These are phyloP conservation scores for Diaprepes abbreviatus DNA, from an alignment of 2,888 invertebrate genomes.

Conservation along the genomic window DNA sequence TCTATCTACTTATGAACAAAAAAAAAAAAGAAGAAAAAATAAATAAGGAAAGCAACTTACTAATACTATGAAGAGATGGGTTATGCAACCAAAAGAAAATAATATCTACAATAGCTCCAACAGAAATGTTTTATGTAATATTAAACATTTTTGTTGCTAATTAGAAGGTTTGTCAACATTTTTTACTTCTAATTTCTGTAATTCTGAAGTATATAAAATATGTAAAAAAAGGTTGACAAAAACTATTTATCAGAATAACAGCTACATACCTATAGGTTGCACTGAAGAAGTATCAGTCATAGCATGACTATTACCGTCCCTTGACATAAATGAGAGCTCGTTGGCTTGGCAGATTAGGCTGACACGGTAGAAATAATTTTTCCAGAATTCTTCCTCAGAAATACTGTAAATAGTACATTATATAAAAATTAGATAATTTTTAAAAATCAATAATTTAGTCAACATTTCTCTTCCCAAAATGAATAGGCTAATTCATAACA, in stretches of 20 bases:
- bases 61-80: slow-evolving; percentile 19
- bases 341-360: slow-evolving; percentile 98
- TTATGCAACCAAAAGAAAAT: slow-evolving; percentile 13
- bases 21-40: slow-evolving; percentile 53
- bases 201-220: too few relatives aligned
- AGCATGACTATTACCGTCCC: slow-evolving; percentile 64
- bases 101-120: not conserved
- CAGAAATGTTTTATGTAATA: not conserved
- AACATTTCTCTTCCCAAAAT: too few relatives aligned
- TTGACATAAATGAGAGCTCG: slow-evolving; percentile 72
- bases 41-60: slow-evolving; percentile 6
- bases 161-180: too few relatives aligned
- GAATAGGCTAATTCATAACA: too few relatives aligned
- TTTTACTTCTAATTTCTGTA: not conserved
- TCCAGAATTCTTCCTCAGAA: slow-evolving; percentile 98
- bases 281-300: slow-evolving; percentile 52
- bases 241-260: not conserved
- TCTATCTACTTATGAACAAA: slow-evolving; percentile 58
- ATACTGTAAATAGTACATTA: slow-evolving; percentile 74
- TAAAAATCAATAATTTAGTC: too few relatives aligned
- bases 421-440: too few relatives aligned
- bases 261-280: slow-evolving; percentile 49
- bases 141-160: slow-evolving; percentile 6
- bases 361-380: slow-evolving; percentile 99
- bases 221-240: slow-evolving; percentile 1